A percentile compares a stretch with the other conserved stretches of the same genome.
Conservation (phyloP, 2,113 vertebrate species). For the Jaculus jaculus region DNA sequence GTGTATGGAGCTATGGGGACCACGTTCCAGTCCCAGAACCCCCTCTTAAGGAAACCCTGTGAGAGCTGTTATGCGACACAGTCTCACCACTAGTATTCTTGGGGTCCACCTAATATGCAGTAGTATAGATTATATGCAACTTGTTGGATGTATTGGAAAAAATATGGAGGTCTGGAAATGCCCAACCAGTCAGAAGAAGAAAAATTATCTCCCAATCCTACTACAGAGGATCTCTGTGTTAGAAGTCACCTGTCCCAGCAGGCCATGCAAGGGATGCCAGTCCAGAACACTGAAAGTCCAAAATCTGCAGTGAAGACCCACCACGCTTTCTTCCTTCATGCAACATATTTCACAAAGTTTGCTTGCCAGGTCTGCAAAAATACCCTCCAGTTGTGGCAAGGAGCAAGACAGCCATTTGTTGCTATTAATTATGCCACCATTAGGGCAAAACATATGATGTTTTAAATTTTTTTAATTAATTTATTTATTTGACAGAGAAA, state of each 20-base stretch:
- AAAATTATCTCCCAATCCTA: constrained; percentile 91
- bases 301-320: constrained; percentile 98
- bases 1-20: constrained; percentile 93
- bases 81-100: constrained; percentile 98
- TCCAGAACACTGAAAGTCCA: constrained; percentile 95
- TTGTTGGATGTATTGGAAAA: constrained; percentile 99
- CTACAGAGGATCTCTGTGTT: constrained; percentile 91
- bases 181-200: constrained; percentile 95
- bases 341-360: constrained; percentile 97
- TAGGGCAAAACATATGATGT: constrained; percentile 99
- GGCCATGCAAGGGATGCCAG: constrained; percentile 93
- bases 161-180: constrained; percentile 98
- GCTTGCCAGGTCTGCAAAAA: constrained; percentile 98
- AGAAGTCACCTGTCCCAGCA: constrained; percentile 92
- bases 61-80: constrained; percentile 97
- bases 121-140: constrained; percentile 96
- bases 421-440: constrained; percentile 99
- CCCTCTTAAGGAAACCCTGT: constrained; percentile 92
- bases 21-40: constrained; percentile 86
- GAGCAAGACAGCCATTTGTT: constrained; percentile 97
- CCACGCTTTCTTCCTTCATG: constrained; percentile 97
- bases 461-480: too few species aligned
- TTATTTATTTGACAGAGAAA: too few species aligned
- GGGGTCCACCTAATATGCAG: constrained; percentile 99
- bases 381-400: constrained; percentile 95